Evolutionary conservation across 2,113 vertebrate genomes (phyloP).

Genomic region (Catharus bicknelli): DNA sequence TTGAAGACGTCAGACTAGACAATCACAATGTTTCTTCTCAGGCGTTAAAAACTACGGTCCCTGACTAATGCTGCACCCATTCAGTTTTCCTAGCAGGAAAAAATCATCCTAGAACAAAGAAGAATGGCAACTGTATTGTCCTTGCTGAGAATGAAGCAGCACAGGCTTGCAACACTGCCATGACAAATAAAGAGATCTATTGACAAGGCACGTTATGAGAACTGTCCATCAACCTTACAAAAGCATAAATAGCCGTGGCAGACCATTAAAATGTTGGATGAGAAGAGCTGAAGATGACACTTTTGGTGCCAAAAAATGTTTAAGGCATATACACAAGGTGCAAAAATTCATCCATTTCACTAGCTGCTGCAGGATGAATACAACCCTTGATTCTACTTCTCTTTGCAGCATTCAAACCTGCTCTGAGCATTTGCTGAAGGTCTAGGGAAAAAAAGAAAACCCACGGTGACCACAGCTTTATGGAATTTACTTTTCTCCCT

Average conservation of each 20-base stretch:
- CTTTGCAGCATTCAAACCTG: background rate
- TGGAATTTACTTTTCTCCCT: background rate
- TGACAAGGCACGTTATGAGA: background rate
- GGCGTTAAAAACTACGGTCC: background rate
- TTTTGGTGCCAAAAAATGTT: background rate
- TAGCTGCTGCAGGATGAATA: background rate
- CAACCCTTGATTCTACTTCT: background rate
- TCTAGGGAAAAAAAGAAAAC: background rate
- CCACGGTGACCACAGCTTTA: background rate
- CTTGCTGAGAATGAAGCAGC: background rate
- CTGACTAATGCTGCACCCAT: background rate
- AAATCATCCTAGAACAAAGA: background rate
- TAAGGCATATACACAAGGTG: background rate
- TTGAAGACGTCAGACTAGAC: background rate
- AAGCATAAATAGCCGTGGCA: background rate
- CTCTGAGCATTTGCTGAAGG: background rate
- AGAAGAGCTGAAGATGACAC: background rate
- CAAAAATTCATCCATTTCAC: background rate
- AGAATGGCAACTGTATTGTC: background rate
- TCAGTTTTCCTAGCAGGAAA: background rate
- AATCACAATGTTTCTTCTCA: conserved; percentile 18
- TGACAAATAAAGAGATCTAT: background rate
- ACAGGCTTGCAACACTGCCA: background rate
- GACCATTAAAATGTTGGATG: background rate
- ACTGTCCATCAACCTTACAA: background rate